These are phyloP conservation scores for Antheraea mylitta DNA, from an alignment of 1,140 invertebrate species.

Conservation along the genomic window DNA sequence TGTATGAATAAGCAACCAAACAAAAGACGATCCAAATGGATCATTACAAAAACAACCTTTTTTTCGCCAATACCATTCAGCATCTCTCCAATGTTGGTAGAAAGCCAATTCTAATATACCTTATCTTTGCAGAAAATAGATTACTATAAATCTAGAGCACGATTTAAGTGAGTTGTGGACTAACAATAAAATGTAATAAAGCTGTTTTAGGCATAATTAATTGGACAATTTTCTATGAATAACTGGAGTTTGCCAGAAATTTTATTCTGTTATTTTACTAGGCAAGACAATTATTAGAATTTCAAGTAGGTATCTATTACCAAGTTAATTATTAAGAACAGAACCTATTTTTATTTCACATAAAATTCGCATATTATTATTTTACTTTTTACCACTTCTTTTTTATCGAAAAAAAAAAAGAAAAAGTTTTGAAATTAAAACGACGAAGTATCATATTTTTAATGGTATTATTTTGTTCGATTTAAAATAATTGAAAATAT, in stretches of 20 bases:
- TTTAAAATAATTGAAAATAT: too few relatives aligned
- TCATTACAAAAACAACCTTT: background rate
- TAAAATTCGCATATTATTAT: too few relatives aligned
- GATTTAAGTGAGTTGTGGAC: background rate
- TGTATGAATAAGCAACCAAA: background rate
- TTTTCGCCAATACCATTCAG: background rate
- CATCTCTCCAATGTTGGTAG: background rate
- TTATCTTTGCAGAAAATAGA: background rate
- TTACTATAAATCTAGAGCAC: background rate
- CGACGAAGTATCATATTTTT: too few relatives aligned
- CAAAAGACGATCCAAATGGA: background rate
- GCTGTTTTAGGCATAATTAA: background rate
- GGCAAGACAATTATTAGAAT: too few relatives aligned
- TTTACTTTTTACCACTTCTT: too few relatives aligned
- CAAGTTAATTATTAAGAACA: too few relatives aligned
- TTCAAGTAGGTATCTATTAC: too few relatives aligned
- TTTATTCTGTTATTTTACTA: background rate
- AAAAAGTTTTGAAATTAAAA: too few relatives aligned
- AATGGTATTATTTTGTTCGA: too few relatives aligned
- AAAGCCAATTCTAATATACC: conserved; percentile 3
- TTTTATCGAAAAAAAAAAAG: too few relatives aligned
- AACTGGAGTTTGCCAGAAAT: background rate
- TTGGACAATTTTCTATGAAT: background rate
- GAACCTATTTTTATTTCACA: too few relatives aligned
- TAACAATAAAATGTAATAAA: background rate